Evolutionary conservation across 2,113 vertebrate species (phyloP).

Genomic region (Haliaeetus leucogaster): DNA sequence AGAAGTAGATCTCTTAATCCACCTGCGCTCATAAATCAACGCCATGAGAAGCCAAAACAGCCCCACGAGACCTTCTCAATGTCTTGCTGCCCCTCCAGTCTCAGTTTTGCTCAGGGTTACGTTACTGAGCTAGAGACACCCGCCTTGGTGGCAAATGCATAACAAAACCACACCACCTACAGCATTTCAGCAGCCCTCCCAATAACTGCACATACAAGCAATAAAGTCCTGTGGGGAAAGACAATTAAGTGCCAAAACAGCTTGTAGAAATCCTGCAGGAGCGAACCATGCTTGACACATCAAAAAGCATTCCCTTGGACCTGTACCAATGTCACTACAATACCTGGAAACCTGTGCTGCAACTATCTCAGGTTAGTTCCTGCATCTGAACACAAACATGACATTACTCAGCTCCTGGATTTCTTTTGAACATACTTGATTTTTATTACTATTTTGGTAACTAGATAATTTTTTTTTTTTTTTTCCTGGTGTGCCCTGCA

Average conservation of each 20-base stretch:
- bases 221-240: background rate
- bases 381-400: background rate
- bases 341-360: background rate
- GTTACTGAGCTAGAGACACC: rapidly evolving
- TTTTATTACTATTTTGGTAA: background rate
- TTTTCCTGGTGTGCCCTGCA: background rate
- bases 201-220: rapidly evolving
- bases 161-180: background rate
- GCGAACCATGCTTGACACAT: rapidly evolving
- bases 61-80: background rate
- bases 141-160: background rate
- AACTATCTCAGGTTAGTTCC: background rate
- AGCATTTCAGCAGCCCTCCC: background rate
- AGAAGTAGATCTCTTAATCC: background rate
- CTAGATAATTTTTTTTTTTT: background rate
- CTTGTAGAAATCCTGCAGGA: background rate
- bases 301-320: background rate
- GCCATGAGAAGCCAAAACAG: background rate
- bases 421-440: no score
- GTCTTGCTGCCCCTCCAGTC: background rate
- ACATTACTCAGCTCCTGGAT: background rate
- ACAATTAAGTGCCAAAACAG: background rate
- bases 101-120: background rate
- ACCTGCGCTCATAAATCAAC: background rate
- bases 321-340: rapidly evolving